Base-by-base conservation (phyloP, 64 coral and sea anemone genomes). In the Cladopsammia gracilis region DNA sequence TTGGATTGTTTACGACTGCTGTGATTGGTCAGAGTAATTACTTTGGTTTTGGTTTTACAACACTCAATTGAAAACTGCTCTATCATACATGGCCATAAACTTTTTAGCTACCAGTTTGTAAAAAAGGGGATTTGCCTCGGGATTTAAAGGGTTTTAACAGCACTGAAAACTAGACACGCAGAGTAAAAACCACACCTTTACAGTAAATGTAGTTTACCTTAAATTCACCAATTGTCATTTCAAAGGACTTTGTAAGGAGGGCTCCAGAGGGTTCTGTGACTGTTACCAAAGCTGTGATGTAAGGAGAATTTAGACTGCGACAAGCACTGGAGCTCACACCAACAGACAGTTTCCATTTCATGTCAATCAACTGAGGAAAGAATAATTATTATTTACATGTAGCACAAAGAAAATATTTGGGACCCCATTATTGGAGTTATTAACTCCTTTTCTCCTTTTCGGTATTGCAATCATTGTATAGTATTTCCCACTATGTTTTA, bases 321-420 rank as follows among this genome's bases (percentile, higher is more conserved):
- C 86, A 96, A 52, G 54, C 66, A 48, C 90, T 93, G 52, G 95
- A 96, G 26, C 95, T 93, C 91, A 96, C 92, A 13, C 95, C 95
- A 73, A 96, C 86, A 73, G 90, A 93, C n/a, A 96, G 42, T 90
- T 96, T 96, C 95, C 95, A 96, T 83, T 88, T 96, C 74, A 96
- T 73, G 48, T 96, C 79, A 48, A 96, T 71, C 79, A 96, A 69
- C 95, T 96, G 65, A 42, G 61, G 8, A 77, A 34, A 86, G 16
- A 12, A 91, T 51, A 82, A 57, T 58, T 43, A 7, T 19, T 47
- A 16, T 47, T 10, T 34, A 34, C 34, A 34, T 34, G 34, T 34
- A 34, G 34, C 34, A 34, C 34, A 34, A 15, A 76, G 43, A 43
- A 80, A 58, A n/a, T 56, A 34, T 34, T 34, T 34, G 34, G 34